Evolutionary conservation across 2,888 invertebrate genomes (phyloP).

Genomic region (Litoditis marina): DNA sequence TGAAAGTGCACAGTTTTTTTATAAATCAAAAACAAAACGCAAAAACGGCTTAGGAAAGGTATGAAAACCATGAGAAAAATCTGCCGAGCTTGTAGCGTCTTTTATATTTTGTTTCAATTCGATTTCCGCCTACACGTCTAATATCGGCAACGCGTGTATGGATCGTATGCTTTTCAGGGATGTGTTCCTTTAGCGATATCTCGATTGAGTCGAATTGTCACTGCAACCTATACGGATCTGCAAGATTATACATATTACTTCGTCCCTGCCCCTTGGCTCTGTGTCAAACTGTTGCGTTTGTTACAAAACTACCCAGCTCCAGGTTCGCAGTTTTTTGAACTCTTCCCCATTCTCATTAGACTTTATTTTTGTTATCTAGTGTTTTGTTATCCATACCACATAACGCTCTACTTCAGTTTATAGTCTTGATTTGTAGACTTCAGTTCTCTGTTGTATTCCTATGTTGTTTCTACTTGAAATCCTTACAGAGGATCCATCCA

Average conservation of each 20-base stretch:
- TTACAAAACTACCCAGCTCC: conserved; percentile 98
- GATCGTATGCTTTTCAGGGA: conserved; percentile 69
- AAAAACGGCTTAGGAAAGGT: too few species aligned
- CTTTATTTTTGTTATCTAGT: too few species aligned
- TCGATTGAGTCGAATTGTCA: conserved; percentile 85
- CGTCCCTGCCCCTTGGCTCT: conserved; percentile 99
- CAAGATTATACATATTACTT: conserved; percentile 99
- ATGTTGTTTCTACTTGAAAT: conserved; percentile 8
- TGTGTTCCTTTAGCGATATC: conserved; percentile 97
- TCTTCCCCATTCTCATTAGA: too few species aligned
- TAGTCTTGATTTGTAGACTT: not conserved
- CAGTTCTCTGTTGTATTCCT: not conserved
- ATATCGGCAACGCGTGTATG: too few species aligned
- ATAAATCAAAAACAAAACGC: too few species aligned
- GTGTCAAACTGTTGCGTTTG: conserved; percentile 89
- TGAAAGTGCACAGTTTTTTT: too few species aligned
- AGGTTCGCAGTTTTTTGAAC: conserved; percentile 69
- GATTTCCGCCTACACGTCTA: too few species aligned
- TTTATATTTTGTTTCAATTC: too few species aligned
- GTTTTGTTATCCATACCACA: too few species aligned
- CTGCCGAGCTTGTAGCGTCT: too few species aligned
- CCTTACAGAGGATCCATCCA: conserved; percentile 92
- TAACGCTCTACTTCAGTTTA: too few species aligned
- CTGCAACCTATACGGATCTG: conserved; percentile 95
- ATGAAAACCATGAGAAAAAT: too few species aligned